Evolutionary conservation across 2,113 vertebrate genomes (phyloP).

Genomic region (Odocoileus hemionus): DNA sequence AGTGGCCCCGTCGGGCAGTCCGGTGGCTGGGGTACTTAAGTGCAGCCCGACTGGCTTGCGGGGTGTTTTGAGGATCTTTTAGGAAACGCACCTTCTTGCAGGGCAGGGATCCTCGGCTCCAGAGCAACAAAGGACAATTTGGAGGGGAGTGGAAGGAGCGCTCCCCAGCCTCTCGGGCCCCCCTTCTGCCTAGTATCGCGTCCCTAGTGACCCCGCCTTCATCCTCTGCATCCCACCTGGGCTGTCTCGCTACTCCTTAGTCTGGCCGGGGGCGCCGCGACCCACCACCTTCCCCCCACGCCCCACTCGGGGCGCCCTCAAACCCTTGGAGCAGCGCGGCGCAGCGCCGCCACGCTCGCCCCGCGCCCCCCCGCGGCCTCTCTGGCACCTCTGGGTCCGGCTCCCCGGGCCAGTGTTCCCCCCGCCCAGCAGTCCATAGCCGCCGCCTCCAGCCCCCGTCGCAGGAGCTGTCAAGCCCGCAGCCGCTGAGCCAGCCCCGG

Average conservation of each 20-base stretch:
- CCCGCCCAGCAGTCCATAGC: background rate
- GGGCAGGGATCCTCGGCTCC: background rate
- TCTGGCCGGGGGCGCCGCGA: background rate
- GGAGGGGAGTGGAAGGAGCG: background rate
- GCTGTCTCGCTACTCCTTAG: background rate
- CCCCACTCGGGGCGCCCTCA: background rate
- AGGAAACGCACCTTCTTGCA: background rate
- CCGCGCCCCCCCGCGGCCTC: background rate
- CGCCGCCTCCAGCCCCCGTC: background rate
- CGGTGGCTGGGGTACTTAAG: background rate
- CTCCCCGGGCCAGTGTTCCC: background rate
- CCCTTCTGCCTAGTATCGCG: background rate
- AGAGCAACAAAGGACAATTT: constrained; percentile 68
- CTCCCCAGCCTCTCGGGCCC: background rate
- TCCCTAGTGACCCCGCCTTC: background rate
- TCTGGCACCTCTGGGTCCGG: background rate
- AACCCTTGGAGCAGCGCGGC: background rate
- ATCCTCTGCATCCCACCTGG: background rate
- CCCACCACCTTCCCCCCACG: background rate
- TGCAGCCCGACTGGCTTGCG: background rate
- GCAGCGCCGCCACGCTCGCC: background rate
- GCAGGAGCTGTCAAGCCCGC: constrained; percentile 59
- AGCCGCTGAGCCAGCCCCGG: constrained; percentile 32
- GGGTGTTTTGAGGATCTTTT: background rate
- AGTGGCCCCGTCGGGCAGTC: background rate